Evolutionary conservation across 1,140 invertebrate species (phyloP).

Genomic region (Panulirus ornatus): DNA sequence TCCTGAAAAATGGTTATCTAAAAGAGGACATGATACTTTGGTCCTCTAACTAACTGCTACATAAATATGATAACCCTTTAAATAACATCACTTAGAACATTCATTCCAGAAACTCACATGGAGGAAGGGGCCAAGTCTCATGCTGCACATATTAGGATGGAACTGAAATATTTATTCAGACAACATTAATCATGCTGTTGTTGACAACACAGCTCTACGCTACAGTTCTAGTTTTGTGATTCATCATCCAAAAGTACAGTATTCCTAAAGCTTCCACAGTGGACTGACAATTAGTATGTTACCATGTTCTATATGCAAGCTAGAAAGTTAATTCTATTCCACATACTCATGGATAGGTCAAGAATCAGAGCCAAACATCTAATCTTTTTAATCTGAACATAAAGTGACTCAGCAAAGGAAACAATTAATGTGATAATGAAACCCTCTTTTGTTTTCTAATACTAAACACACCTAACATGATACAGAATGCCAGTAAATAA

Average conservation of each 20-base stretch:
- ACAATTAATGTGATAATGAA: conserved; percentile 18
- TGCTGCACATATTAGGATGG: conserved; percentile 70
- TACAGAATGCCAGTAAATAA: not conserved
- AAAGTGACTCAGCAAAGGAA: conserved; percentile 30
- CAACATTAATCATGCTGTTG: conserved; percentile 70
- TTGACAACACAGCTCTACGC: conserved; percentile 70
- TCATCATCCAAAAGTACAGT: conserved; percentile 45
- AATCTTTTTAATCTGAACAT: conserved; percentile 16
- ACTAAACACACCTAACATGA: not conserved
- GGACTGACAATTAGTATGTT: conserved; percentile 58
- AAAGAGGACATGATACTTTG: too few species aligned
- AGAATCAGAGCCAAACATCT: conserved; percentile 43
- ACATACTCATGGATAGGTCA: conserved; percentile 22
- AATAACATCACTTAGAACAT: too few species aligned
- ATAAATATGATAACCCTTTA: too few species aligned
- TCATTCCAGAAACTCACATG: too few species aligned
- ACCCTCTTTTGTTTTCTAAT: not conserved
- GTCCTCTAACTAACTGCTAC: too few species aligned
- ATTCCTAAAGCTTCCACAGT: conserved; percentile 60
- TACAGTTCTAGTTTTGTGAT: conserved; percentile 51
- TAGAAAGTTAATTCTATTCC: conserved; percentile 15
- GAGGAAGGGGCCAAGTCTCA: conserved; percentile 65
- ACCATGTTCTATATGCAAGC: conserved; percentile 46
- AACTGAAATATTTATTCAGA: conserved; percentile 62
- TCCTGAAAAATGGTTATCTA: too few species aligned